These are phyloP conservation scores for Meleagris gallopavo DNA, from an alignment of 2,113 vertebrate genomes.

Conservation along the genomic window DNA sequence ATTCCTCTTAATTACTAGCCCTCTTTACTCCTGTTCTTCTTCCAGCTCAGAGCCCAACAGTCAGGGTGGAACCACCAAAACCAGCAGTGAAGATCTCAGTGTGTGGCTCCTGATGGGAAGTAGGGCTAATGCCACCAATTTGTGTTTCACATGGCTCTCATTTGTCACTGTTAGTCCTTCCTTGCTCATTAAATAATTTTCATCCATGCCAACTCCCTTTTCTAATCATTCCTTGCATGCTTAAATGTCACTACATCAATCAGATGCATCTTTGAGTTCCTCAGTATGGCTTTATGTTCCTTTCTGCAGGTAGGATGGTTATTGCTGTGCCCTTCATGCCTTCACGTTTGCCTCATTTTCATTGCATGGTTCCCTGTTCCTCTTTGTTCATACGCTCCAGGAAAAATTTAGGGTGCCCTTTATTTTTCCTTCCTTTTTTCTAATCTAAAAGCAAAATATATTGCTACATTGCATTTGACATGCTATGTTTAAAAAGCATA, in stretches of 20 bases:
- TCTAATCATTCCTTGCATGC: conserved; percentile 61
- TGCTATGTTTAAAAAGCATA: conserved; percentile 23
- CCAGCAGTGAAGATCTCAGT: background rate
- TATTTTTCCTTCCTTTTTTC: no score
- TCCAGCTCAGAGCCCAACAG: accelerated
- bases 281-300: conserved; percentile 29
- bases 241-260: conserved; percentile 69
- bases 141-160: conserved; percentile 55
- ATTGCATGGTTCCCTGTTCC: background rate
- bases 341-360: background rate
- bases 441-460: background rate
- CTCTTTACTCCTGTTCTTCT: background rate
- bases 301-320: background rate
- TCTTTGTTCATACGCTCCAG: background rate
- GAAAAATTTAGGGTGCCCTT: background rate
- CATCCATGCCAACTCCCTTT: conserved; percentile 70
- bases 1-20: background rate
- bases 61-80: background rate
- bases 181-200: conserved; percentile 70
- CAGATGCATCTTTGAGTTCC: conserved; percentile 53
- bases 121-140: background rate
- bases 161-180: conserved; percentile 73
- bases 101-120: background rate
- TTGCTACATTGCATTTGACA: background rate
- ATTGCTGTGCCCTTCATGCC: background rate